Percentiles rank a stretch among this genome's conserved stretches.
Evolutionary conservation across 2,797 vertebrate genomes (phyloP).

Genomic region (Lagocephalus sceleratus): DNA sequence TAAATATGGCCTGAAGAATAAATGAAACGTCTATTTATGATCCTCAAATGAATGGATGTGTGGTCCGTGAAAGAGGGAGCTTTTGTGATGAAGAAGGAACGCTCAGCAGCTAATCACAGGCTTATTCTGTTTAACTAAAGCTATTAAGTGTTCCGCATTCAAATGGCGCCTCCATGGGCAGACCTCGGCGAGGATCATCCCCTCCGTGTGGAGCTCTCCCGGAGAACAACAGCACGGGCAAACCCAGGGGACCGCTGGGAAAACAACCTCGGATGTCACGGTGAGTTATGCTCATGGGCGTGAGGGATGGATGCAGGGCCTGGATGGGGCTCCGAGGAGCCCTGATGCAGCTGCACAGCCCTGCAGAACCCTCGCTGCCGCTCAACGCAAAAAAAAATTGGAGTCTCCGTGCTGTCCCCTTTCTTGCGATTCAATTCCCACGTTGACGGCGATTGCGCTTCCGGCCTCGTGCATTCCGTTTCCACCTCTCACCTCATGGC

Average conservation of each 20-base stretch:
- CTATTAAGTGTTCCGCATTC: constrained; percentile 68
- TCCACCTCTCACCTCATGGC: no score
- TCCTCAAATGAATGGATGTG: background rate
- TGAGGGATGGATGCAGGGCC: no score
- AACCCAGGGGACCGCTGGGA: constrained; percentile 14
- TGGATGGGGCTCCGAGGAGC: no score
- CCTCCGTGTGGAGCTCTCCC: constrained; percentile 29
- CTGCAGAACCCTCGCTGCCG: no score
- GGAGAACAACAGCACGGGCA: constrained; percentile 10
- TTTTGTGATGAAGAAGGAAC: constrained; percentile 14
- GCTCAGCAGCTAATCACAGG: constrained; percentile 67
- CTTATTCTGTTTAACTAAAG: constrained; percentile 72
- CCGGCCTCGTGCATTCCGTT: background rate
- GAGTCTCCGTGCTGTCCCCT: no score
- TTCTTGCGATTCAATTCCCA: no score
- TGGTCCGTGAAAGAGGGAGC: background rate
- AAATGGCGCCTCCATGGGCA: constrained; percentile 55
- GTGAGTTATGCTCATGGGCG: no score
- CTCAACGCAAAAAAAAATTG: no score
- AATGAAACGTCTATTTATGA: no score
- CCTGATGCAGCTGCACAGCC: no score
- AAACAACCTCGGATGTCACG: background rate
- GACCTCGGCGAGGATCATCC: constrained; percentile 59
- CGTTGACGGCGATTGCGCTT: no score
- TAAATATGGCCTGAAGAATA: no score